Base-by-base conservation (phyloP, 2,888 invertebrate species). In the Stomorhina lunata region DNA sequence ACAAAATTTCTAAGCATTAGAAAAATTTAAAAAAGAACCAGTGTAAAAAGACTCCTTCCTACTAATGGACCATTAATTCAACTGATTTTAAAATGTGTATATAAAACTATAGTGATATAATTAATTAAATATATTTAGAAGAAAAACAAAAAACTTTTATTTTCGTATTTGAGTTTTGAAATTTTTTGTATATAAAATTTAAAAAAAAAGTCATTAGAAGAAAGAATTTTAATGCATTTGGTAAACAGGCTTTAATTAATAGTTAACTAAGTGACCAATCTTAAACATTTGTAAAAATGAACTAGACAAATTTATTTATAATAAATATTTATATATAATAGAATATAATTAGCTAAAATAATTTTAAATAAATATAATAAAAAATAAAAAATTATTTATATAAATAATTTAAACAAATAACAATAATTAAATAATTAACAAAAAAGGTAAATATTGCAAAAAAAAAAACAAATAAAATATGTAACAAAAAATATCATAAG, bases 181-280 rank as follows among this genome's bases (percentile, higher is more conserved):
- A 65, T 15, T 55, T 45, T 57, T 55, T 76, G 59, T 59, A 63
- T 37, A 68, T 76, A 40, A 7, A 22, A 57, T 57, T 72, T 15
- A 50, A 55, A 32, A 10, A 50, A 43, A 50, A 57, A 57, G 61
- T 45, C 75, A 69, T 66, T 72, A 22, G 66, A 72, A 17, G n/a
- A 25, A 61, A 37, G 55, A 55, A 75, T 71, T 75, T 79, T 71
- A 79, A 66, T 75, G 79, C 82, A 82, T 71, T 82, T 82, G 82
- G 82, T 82, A 82, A 82, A 82, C 79, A 65, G 79, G 82, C 82
- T 82, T 82, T 82, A 82, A 82, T 45, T 45, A 9, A 75, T 75
- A 82, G 79, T 69, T 40, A 82, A 82, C 79, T 82, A 82, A 82
- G 82, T 75, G 82, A 82, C 82, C 82, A 82, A 82, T 81, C 72